Evolutionary conservation across 2,888 invertebrate genomes (phyloP), one percentile per base, ranked within the genome.

Genomic region (Scelioninae gen. 2): DNA sequence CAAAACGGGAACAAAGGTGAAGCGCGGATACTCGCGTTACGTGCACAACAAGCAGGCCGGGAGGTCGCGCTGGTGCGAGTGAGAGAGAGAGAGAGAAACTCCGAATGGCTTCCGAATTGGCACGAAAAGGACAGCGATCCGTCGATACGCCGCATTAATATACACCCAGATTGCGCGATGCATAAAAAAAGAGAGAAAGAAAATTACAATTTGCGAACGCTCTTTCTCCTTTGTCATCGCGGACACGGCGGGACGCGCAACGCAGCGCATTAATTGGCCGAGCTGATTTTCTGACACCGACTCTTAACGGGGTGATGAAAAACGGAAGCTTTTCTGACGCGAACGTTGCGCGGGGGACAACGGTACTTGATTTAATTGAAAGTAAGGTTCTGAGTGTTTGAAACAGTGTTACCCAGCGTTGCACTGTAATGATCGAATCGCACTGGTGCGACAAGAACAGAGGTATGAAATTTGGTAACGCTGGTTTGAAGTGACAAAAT

Each of bases 1-100:
- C 60, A 31, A 60, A 60, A 60, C 48, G 35, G 46, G 60, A 60
- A 60, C 60, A 60, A 60, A 48, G 60, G 60, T 60, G 48, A 48
- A 39, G 39, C 37, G 46, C 52, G 45, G 46, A 19, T 46, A 22
- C 35, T 58, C 46, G 46, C 35, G 58, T 48, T 60, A 60, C 48
- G 46, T 60, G 60, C 48, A 46, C 60, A 48, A 60, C 48, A 39
- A 60, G 60, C 60, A 3, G 39, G 39, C 25, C 28, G 35, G 39
- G 25, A 37, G 48, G 48, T 35, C 60, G 60, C 35, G 22, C 2
- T 2, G 13, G 22, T 5, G 52, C 43, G 33, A 45, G 19, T 31
- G 31, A 31, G 31, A 31, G 28, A 39, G 55, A 35, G 15, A 43
- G 31, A 9, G 31, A 31, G 28, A 39, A 41, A 43, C 43, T 18